Conservation (phyloP, 2,888 invertebrate species). For the Cylloceria caligata region DNA sequence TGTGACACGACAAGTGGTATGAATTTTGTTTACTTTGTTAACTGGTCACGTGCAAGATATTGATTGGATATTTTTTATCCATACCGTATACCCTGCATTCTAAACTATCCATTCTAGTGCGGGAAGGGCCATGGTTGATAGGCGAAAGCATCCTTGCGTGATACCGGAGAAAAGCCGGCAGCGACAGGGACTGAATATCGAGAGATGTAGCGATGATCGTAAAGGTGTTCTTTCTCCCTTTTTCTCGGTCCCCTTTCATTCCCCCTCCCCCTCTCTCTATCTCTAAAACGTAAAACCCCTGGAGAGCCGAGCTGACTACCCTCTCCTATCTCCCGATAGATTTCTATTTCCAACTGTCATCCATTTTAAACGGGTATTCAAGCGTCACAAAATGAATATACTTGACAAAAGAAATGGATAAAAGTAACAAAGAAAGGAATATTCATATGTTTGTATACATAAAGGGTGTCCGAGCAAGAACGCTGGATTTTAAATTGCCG, state of each 20-base stretch:
- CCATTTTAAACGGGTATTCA: conserved; percentile 20
- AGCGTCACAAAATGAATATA: conserved; percentile 1
- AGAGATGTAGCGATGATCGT: conserved; percentile 42
- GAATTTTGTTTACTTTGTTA: neutral
- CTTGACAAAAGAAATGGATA: neutral
- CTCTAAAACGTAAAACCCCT: neutral
- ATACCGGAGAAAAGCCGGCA: conserved; percentile 27
- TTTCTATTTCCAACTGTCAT: conserved; percentile 25
- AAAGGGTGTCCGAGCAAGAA: too few species aligned
- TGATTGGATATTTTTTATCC: conserved; percentile 40
- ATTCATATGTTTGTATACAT: neutral
- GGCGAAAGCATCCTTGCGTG: neutral
- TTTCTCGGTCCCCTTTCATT: too few species aligned
- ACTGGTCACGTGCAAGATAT: conserved; percentile 42
- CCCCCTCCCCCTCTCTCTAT: too few species aligned
- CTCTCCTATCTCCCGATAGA: conserved; percentile 7
- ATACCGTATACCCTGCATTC: conserved; percentile 11
- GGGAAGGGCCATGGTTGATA: neutral
- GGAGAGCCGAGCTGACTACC: neutral
- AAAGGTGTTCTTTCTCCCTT: neutral
- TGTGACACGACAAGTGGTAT: neutral
- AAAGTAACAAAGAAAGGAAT: neutral
- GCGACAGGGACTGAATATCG: conserved; percentile 52
- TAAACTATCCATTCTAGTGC: neutral
- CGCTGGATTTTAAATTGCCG: too few species aligned